Conservation (phyloP, 2,888 invertebrate species). For the Chrysina gloriosa region DNA sequence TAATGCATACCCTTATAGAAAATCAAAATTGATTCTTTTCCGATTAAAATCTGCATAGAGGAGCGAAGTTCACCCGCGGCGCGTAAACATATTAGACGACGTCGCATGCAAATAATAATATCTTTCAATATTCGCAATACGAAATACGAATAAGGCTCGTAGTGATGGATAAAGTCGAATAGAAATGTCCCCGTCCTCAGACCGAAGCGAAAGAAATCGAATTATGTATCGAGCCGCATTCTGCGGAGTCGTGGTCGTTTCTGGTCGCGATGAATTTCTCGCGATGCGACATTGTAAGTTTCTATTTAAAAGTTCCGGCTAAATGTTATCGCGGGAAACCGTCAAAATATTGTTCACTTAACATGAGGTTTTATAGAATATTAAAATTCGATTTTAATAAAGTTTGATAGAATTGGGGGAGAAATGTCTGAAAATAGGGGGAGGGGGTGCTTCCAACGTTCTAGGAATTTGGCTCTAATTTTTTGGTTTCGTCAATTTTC, state of each 20-base stretch:
- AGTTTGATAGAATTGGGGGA: no score
- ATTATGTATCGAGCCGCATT: constrained; percentile 17
- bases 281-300: no score
- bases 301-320: no score
- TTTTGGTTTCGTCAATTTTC: no score
- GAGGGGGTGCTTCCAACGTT: no score
- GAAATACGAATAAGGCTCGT: not conserved
- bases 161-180: not conserved
- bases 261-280: not conserved
- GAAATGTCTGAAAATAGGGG: no score
- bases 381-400: no score
- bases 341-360: no score
- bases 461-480: no score
- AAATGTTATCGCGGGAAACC: no score
- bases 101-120: constrained; percentile 49
- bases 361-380: no score
- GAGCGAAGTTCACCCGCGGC: constrained; percentile 55
- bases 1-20: constrained; percentile 59
- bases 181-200: not conserved
- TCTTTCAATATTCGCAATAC: constrained; percentile 41
- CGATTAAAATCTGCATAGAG: constrained; percentile 62
- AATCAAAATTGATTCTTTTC: constrained; percentile 65
- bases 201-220: constrained; percentile 1
- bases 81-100: constrained; percentile 59
- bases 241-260: not conserved